These are phyloP conservation scores for Alligator mississippiensis DNA, from an alignment of 2,113 vertebrate genomes.

Conservation along the genomic window DNA sequence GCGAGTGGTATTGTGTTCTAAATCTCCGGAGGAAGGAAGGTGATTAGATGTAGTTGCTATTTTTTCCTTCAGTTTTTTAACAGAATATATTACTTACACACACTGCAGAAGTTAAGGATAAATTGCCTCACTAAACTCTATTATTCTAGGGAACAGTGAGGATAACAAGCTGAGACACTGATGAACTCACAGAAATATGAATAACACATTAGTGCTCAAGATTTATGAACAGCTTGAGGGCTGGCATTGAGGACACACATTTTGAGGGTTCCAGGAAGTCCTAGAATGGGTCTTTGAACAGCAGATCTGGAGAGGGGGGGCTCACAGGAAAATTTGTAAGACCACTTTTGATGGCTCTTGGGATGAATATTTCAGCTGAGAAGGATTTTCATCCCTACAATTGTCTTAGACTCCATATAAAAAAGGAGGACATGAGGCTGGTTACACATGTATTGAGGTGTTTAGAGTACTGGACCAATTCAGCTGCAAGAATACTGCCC, in stretches of 20 bases:
- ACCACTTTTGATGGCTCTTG: not conserved
- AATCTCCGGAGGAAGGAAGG: conserved; percentile 61
- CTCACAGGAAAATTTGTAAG: not conserved
- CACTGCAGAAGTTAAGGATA: conserved; percentile 45
- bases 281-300: not conserved
- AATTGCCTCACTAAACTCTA: conserved; percentile 72
- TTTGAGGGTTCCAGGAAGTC: not conserved
- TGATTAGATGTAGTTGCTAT: conserved; percentile 51
- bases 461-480: not conserved
- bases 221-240: conserved; percentile 50
- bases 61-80: conserved; percentile 57
- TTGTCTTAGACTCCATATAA: not conserved
- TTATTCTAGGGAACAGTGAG: conserved; percentile 67
- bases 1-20: conserved; percentile 37
- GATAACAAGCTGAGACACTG: conserved; percentile 69
- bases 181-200: conserved; percentile 74
- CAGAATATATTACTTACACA: conserved; percentile 56
- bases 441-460: not conserved
- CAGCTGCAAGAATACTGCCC: conserved; percentile 44
- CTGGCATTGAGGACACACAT: conserved; percentile 20
- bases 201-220: conserved; percentile 63
- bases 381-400: not conserved
- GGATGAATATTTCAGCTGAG: not conserved
- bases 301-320: not conserved
- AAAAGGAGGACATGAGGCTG: not conserved